These are phyloP conservation scores for Athene cunicularia DNA, from an alignment of 2,113 vertebrate species.

Conservation along the genomic window DNA sequence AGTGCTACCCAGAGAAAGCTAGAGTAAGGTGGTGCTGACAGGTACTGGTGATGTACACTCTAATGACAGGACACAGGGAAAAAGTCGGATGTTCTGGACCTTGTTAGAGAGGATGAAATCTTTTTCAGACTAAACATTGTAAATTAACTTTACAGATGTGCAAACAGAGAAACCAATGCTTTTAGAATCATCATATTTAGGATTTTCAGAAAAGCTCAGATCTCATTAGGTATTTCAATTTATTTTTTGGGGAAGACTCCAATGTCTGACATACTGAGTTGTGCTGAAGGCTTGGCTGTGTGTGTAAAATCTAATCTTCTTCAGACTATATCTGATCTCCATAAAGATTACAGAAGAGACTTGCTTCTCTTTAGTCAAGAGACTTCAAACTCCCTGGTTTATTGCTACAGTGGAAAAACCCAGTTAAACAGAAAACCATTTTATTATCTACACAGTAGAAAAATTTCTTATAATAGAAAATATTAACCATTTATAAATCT, in stretches of 20 bases:
- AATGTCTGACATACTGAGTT: background rate
- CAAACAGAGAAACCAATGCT: background rate
- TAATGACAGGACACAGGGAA: accelerated
- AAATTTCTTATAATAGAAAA: background rate
- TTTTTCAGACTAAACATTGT: background rate
- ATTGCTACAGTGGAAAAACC: background rate
- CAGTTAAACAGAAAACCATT: background rate
- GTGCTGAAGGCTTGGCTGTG: background rate
- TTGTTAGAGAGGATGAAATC: background rate
- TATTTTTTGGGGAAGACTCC: background rate
- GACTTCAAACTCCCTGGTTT: background rate
- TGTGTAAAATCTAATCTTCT: background rate
- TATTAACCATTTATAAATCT: background rate
- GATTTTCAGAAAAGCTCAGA: background rate
- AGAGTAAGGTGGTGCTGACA: accelerated
- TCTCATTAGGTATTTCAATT: background rate
- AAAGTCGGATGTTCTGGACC: accelerated
- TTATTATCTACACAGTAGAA: background rate
- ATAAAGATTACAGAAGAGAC: background rate
- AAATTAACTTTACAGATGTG: background rate
- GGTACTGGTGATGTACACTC: accelerated
- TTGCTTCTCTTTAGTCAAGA: background rate
- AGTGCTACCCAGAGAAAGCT: background rate
- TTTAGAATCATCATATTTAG: background rate
- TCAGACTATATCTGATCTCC: background rate